Percentiles rank a stretch among this genome's conserved stretches.
phyloP scores from a whole-genome alignment of 1,140 invertebrate genomes.

The Drosophila lacertosa region DNA sequence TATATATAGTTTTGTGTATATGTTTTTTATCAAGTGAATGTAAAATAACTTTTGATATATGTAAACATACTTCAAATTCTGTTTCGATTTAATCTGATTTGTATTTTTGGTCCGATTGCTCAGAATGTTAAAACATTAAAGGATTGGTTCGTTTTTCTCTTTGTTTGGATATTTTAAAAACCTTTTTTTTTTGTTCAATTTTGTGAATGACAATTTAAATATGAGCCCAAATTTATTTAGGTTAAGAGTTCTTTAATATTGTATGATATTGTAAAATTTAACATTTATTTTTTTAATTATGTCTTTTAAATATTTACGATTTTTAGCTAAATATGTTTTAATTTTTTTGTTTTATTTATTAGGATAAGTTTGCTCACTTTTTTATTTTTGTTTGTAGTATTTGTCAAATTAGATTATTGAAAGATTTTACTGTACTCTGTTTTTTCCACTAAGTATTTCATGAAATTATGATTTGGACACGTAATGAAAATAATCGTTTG shows the following conservation, averaged over 20 bases:
- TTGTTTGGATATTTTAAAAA: constrained; percentile 17
- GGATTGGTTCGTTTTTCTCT: constrained; percentile 57
- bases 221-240: not conserved
- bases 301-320: not conserved
- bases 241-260: constrained; percentile 1
- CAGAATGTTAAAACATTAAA: constrained; percentile 73
- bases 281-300: not conserved
- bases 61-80: constrained; percentile 36
- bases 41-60: constrained; percentile 52
- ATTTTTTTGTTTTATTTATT: constrained; percentile 7
- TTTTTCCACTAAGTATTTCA: not conserved
- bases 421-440: not conserved
- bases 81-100: constrained; percentile 44
- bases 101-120: constrained; percentile 69
- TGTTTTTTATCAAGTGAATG: constrained; percentile 45
- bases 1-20: constrained; percentile 36
- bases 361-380: not conserved
- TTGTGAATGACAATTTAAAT: constrained; percentile 20
- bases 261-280: not conserved
- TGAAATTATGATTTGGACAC: not conserved
- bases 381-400: not conserved
- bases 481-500: not conserved
- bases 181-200: constrained; percentile 22
- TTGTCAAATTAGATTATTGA: not conserved
- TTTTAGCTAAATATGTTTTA: constrained; percentile 10